phyloP scores from a whole-genome alignment of 2,113 vertebrate genomes.

The Clupea harengus region DNA sequence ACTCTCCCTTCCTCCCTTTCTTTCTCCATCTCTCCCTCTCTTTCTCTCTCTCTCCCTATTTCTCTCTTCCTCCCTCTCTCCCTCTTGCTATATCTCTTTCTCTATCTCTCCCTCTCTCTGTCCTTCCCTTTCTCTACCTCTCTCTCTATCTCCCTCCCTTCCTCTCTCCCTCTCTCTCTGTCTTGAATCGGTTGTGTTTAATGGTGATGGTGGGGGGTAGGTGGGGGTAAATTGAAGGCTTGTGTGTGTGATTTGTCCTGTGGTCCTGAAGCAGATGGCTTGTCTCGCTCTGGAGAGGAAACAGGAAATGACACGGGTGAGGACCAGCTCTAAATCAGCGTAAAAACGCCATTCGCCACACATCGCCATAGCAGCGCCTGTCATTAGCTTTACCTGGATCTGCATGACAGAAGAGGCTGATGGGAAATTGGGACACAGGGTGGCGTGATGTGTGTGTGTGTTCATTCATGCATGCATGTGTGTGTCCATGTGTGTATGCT shows the following conservation, averaged over 20 bases:
- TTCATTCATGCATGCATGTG: background rate
- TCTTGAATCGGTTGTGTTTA: slow-evolving; percentile 48
- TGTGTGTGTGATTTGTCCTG: slow-evolving; percentile 44
- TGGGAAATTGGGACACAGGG: slow-evolving; percentile 47
- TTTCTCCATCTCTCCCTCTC: slow-evolving; percentile 31
- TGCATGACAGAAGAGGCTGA: slow-evolving; percentile 68
- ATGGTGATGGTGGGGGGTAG: slow-evolving; percentile 39
- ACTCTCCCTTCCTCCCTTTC: slow-evolving; percentile 40
- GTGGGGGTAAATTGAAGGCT: slow-evolving; percentile 33
- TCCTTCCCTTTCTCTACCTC: slow-evolving; percentile 49
- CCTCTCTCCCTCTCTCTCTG: slow-evolving; percentile 44
- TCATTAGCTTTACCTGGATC: slow-evolving; percentile 72
- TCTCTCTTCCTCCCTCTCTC: slow-evolving; percentile 33
- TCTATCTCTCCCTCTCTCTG: slow-evolving; percentile 23
- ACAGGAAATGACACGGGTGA: slow-evolving; percentile 60
- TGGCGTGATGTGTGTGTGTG: slow-evolving; percentile 18
- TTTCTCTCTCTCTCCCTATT: slow-evolving; percentile 47
- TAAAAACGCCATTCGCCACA: slow-evolving; percentile 71
- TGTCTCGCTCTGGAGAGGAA: slow-evolving; percentile 54
- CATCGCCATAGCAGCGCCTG: slow-evolving; percentile 68
- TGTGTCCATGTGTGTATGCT: background rate
- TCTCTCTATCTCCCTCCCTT: slow-evolving; percentile 39
- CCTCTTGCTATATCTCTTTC: slow-evolving; percentile 17
- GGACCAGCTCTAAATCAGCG: slow-evolving; percentile 65
- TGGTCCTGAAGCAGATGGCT: slow-evolving; percentile 48